Percentiles rank a stretch among this genome's conserved stretches.
Evolutionary conservation across 30 jellyfish, hydroid and myxozoan species (phyloP).

Genomic region (Aurelia sp.): DNA sequence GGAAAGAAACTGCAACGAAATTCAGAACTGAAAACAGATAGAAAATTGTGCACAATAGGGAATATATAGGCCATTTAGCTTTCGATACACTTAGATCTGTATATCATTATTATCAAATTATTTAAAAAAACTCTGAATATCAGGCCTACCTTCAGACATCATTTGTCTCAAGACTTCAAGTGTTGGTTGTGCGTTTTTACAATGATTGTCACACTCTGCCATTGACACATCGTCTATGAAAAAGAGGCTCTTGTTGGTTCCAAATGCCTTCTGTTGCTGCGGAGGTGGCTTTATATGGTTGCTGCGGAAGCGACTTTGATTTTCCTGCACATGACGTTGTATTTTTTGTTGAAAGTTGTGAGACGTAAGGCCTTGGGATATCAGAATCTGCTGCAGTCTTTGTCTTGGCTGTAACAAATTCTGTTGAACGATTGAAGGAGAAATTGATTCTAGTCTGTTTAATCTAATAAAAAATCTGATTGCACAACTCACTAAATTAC

Average conservation of each 20-base stretch:
- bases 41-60: too few relatives aligned
- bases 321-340: conserved; percentile 31
- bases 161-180: conserved; percentile 76
- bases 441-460: neutral
- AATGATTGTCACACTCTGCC: conserved; percentile 20
- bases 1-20: too few relatives aligned
- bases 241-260: conserved; percentile 30
- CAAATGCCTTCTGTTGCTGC: conserved; percentile 29
- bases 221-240: conserved; percentile 72
- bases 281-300: conserved; percentile 39
- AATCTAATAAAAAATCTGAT: too few relatives aligned
- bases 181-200: conserved; percentile 37
- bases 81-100: too few relatives aligned
- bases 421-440: conserved; percentile 3
- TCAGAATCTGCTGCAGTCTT: conserved; percentile 19
- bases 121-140: too few relatives aligned
- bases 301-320: conserved; percentile 33
- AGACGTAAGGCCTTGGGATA: conserved; percentile 37
- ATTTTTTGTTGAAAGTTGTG: conserved; percentile 48
- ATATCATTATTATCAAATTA: too few relatives aligned
- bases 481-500: neutral
- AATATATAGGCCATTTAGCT: too few relatives aligned
- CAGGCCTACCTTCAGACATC: conserved; percentile 62
- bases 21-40: too few relatives aligned
- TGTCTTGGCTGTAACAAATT: conserved; percentile 32